Conservation (phyloP, 2,797 vertebrate species). For the Antennarius maculatus region DNA sequence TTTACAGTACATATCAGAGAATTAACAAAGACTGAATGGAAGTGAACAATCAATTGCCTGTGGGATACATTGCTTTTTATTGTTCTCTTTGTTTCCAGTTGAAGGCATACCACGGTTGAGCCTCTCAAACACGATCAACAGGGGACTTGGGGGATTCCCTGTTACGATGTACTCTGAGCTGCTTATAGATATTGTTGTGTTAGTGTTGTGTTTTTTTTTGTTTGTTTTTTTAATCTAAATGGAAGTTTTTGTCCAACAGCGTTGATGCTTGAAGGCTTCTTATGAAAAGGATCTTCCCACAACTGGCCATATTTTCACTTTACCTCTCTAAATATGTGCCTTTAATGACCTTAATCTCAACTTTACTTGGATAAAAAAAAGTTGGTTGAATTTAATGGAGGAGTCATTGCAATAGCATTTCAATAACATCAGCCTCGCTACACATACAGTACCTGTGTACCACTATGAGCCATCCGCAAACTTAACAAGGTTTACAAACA, state of each 20-base stretch:
- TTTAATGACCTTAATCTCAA: conserved; percentile 1
- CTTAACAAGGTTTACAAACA: conserved; percentile 1
- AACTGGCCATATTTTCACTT: background rate
- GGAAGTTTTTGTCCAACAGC: background rate
- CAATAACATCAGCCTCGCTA: conserved; percentile 10
- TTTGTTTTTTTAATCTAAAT: background rate
- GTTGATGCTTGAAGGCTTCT: background rate
- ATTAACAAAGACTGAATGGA: background rate
- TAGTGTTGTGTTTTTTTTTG: background rate
- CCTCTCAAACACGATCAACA: conserved; percentile 2
- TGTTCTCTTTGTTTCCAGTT: background rate
- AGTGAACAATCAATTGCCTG: background rate
- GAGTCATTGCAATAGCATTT: conserved; percentile 1
- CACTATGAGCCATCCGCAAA: conserved; percentile 12
- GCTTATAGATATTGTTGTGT: background rate
- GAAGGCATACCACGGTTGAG: background rate
- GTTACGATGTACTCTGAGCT: background rate
- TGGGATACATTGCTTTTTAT: background rate
- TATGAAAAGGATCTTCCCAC: background rate
- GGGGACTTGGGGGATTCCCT: background rate
- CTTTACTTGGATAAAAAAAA: background rate
- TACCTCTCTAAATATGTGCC: background rate
- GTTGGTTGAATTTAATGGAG: background rate
- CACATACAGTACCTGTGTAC: conserved; percentile 3
- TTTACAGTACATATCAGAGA: background rate